Base-by-base conservation (phyloP, 64 coral and sea anemone genomes). In the Actinia tenebrosa region DNA sequence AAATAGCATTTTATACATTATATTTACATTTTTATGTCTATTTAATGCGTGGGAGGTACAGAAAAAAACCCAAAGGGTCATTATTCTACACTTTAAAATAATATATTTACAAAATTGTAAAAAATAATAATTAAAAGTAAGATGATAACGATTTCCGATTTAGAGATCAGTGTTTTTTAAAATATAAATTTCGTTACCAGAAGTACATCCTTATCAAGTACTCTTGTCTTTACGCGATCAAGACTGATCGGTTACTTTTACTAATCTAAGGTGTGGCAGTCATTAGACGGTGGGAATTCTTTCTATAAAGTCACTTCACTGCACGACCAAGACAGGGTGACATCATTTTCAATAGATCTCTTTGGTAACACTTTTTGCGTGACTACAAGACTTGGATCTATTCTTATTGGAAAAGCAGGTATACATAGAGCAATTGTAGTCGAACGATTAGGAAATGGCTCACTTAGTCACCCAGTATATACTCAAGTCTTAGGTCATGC, bases 251-350 rank as follows among this genome's bases (percentile, higher is more conserved):
- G 56, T 56, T 53, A 23, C 63, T 37, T 64, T 85, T 59, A 45
- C 55, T 61, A 22, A 59, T 64, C 83, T 45, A 59, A 94, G 92
- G 92, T 94, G 55, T 94, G 92, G 92, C 62, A 88, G 56, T 94
- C 92, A 20, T 68, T 89, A 16, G 92, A 94, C 71, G 92, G 92
- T 61, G 92, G 92, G 4, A 94, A 90, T 89, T 88, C 88, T 20
- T 94, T 94, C 82, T 8, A 88, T 4, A 44, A 69, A 77, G 60
- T 91, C 4, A 69, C 86, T 53, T 88, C 86, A 42, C 80, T 83
- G 15, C 53, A 83, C 18, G 18, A 79, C 9, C 62, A 79, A 47
- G 53, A 87, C 37, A 68, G n/a, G 27, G 86, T 94, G 44, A 62
- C 88, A 42, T 82, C 89, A 85, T n/a, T 94, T 3, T 84, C 71